These are phyloP conservation scores for Euthynnus affinis DNA, from an alignment of 2,797 vertebrate genomes.

Conservation along the genomic window DNA sequence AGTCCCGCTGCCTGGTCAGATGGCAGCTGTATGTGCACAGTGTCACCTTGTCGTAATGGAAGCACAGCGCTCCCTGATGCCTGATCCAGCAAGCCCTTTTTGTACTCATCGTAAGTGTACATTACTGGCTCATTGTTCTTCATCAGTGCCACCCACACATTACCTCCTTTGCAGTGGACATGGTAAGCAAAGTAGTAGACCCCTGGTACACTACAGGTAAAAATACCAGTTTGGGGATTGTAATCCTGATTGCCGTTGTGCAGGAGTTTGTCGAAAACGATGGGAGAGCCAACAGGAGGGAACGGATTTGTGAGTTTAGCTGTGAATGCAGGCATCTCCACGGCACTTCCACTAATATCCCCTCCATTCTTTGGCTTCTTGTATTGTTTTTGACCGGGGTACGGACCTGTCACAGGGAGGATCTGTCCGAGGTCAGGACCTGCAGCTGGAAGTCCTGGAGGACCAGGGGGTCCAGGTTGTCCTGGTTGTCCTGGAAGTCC, in stretches of 20 bases:
- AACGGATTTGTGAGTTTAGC: conserved; percentile 94
- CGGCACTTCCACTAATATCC: conserved; percentile 60
- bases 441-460: conserved; percentile 87
- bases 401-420: conserved; percentile 88
- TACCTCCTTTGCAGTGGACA: conserved; percentile 96
- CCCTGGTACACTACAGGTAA: conserved; percentile 95
- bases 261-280: conserved; percentile 95
- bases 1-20: conserved; percentile 98
- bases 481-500: conserved; percentile 93
- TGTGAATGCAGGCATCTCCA: conserved; percentile 95
- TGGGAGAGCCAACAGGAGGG: conserved; percentile 92
- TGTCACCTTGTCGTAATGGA: conserved; percentile 90
- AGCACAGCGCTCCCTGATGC: conserved; percentile 96
- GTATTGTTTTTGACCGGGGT: conserved; percentile 88
- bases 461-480: conserved; percentile 92
- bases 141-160: conserved; percentile 96
- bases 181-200: conserved; percentile 98
- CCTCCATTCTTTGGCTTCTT: conserved; percentile 88
- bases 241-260: conserved; percentile 97
- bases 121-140: conserved; percentile 97
- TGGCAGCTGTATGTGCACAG: conserved; percentile 94
- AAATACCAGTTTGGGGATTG: conserved; percentile 93
- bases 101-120: conserved; percentile 98
- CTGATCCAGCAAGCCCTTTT: conserved; percentile 97
- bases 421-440: conserved; percentile 88